Evolutionary conservation across 2,888 invertebrate genomes (phyloP), one percentile per base, ranked within the genome.

Genomic region (Diplolepis rosae): DNA sequence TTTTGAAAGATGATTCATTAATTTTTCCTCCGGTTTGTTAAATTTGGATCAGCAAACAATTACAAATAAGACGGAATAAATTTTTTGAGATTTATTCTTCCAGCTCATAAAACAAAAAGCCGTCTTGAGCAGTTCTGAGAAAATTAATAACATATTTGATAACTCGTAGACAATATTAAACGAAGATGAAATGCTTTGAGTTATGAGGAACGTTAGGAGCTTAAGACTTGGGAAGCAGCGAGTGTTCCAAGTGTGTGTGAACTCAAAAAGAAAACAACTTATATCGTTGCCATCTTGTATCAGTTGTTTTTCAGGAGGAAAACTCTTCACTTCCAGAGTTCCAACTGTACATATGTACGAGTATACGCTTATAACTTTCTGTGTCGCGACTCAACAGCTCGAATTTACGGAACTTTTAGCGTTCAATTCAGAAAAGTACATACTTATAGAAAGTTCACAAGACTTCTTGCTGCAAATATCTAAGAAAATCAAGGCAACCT

Each of bases 401-500:
- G 54, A 54, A 54, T 54, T 54, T 54, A 32, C 18, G 32, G 32
- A 54, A 54, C 54, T 54, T 54, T 54, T 54, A 54, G 22, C 54
- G 18, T 32, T 54, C 54, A 18, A 54, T 54, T 15, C 18, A 54
- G 54, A 54, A 18, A 32, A 54, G 32, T n/a, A 52, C 28, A 52
- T 52, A 52, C 52, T 28, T 27, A 52, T 52, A 52, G 28, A 30
- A 15, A 52, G 52, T 52, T 30, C 1, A 11, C 1, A 48, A 45
- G 22, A 48, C 22, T 48, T 48, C n/a, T 15, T 28, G 52, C 32
- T 35, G 39, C 22, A 61, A 61, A 61, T 61, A 61, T 61, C 61
- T 7, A 27, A 61, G 61, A 61, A 61, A 61, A 61, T 42, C 27
- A 15, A 39, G n/a, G 27, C 27, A 35, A 42, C 61, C 39, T 61